Conservation (phyloP, 1,140 invertebrate species). For the Cydia amplana region DNA sequence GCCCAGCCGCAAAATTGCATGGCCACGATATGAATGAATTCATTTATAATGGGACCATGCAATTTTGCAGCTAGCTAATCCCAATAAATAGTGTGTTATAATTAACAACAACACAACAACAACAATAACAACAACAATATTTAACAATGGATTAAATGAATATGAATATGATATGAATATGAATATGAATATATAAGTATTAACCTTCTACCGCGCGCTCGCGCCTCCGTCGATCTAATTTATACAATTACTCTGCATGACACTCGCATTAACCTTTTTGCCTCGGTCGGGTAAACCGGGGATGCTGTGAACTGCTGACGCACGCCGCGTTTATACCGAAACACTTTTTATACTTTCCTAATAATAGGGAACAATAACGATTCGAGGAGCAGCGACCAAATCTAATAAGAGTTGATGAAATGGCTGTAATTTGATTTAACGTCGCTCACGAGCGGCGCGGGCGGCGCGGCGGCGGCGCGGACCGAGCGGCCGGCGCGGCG, state of each 20-base stretch:
- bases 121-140: too few species aligned
- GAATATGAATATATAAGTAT: too few species aligned
- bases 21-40: too few species aligned
- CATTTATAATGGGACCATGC: too few species aligned
- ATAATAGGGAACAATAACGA: conserved; percentile 29
- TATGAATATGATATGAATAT: too few species aligned
- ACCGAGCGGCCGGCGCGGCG: neutral
- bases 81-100: neutral
- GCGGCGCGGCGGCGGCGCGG: neutral
- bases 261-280: conserved; percentile 31
- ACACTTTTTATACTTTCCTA: conserved; percentile 25
- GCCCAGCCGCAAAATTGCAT: too few species aligned
- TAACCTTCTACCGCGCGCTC: neutral
- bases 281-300: conserved; percentile 6
- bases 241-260: conserved; percentile 30
- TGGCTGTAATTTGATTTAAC: conserved; percentile 30
- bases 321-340: conserved; percentile 21
- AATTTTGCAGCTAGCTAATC: neutral
- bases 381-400: conserved; percentile 24
- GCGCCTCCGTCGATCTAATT: conserved; percentile 28
- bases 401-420: conserved; percentile 31
- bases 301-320: conserved; percentile 28
- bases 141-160: too few species aligned
- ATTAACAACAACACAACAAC: too few species aligned
- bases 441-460: conserved; percentile 22